Base-by-base conservation (phyloP, 2,113 vertebrate genomes). In the Melospiza georgiana region DNA sequence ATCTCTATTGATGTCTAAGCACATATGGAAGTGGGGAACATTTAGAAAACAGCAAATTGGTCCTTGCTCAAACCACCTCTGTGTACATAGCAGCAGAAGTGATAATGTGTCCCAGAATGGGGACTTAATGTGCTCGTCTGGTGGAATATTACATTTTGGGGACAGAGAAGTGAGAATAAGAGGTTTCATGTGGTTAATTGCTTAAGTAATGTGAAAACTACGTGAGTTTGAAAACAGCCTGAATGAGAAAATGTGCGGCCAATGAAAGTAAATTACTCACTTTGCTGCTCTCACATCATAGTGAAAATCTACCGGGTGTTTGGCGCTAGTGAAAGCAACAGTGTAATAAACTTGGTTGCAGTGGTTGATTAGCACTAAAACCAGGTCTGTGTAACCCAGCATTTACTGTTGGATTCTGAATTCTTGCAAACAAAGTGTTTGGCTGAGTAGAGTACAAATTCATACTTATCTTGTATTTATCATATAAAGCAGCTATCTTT, bases 181-280 rank as follows among this genome's bases (percentile, higher is more conserved):
- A 57, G 27, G 33, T 74, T 91, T 82, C 57, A 62, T 58, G 23
- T 31, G 11, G 72, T 43, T 83, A 88, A 84, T 74, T 93, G 67
- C 61, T 92, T 81, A 96, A 91, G 84, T 92, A 69, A 88, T 86
- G 27, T 59, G 72, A 93, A 84, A 91, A 78, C n/a, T 37, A 52
- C 33, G 52, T 52, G 75, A 87, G 61, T 92, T 80, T 83, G 68
- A 79, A 93, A 95, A 91, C 7, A 59, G 51, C 25, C 62, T 43
- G 31, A 85, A 67, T 8, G 13, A 74, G 55, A 85, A 81, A 71
- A 33, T 41, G 39, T 41, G 35, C 35, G 57, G 52, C 48, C 31
- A 76, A 91, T 48, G 46, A 73, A 21, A 88, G 27, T 14, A 69
- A 91, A 83, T 48, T 6, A 44, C 33, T 90, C 24, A 7, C 13